Evolutionary conservation across 2,797 vertebrate genomes (phyloP).

Genomic region (Naso thynnoides): DNA sequence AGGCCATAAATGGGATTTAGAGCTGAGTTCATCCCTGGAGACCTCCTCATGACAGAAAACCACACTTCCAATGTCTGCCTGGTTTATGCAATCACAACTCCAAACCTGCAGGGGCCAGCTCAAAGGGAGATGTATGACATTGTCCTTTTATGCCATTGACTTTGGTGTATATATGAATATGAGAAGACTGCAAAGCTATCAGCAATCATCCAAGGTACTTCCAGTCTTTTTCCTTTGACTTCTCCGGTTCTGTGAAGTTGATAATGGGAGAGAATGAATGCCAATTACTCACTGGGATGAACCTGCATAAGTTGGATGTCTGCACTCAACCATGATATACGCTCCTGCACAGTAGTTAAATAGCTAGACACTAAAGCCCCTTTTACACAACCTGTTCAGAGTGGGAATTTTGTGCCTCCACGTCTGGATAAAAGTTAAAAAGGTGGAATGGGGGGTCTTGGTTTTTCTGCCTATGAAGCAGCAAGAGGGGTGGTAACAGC

Average conservation of each 20-base stretch:
- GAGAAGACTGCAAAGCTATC: constrained; percentile 20
- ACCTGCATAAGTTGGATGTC: constrained; percentile 11
- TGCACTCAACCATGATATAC: constrained; percentile 40
- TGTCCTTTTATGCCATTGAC: not conserved
- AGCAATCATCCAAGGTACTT: constrained; percentile 16
- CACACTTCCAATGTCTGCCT: constrained; percentile 46
- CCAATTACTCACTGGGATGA: constrained; percentile 39
- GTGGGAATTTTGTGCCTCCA: too few relatives aligned
- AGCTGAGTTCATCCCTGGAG: constrained; percentile 44
- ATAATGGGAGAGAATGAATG: constrained; percentile 29
- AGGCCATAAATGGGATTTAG: constrained; percentile 59
- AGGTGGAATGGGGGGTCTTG: too few relatives aligned
- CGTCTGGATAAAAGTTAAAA: too few relatives aligned
- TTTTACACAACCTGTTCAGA: too few relatives aligned
- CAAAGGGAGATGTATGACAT: constrained; percentile 19
- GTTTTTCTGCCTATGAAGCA: too few relatives aligned
- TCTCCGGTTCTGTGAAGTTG: constrained; percentile 24
- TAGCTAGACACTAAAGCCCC: constrained; percentile 19
- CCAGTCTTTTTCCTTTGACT: constrained; percentile 32
- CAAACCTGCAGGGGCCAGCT: constrained; percentile 35
- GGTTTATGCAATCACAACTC: constrained; percentile 37
- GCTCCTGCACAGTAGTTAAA: constrained; percentile 22
- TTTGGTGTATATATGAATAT: not conserved
- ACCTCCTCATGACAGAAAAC: constrained; percentile 39
- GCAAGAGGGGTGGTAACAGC: too few relatives aligned